Conservation (phyloP, 1,140 invertebrate species). For the Streblospio benedicti region DNA sequence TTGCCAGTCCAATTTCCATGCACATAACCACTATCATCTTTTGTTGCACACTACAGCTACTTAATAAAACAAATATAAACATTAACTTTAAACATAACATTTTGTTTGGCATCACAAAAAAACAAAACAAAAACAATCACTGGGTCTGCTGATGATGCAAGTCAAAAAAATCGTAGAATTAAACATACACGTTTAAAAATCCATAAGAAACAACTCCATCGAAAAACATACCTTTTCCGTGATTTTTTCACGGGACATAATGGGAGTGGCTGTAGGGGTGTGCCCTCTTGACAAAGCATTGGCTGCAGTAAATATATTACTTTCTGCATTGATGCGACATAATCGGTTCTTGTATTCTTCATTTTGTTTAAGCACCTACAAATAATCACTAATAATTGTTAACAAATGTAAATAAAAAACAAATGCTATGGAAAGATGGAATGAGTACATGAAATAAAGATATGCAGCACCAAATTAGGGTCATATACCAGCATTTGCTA, state of each 20-base stretch:
- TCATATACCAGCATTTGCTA: too few species aligned
- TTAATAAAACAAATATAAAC: neutral
- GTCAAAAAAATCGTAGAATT: neutral
- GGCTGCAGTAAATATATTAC: too few species aligned
- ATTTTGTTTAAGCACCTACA: constrained; percentile 61
- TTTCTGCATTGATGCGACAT: constrained; percentile 56
- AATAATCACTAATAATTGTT: constrained; percentile 7
- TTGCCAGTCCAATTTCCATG: too few species aligned
- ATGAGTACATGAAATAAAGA: constrained; percentile 16
- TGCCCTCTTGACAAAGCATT: too few species aligned
- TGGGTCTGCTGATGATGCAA: neutral
- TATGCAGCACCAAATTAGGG: too few species aligned
- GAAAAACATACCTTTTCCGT: neutral
- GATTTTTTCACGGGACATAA: neutral
- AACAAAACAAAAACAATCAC: neutral
- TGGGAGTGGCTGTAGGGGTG: too few species aligned
- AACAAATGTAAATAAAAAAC: neutral
- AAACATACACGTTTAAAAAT: neutral
- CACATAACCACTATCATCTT: neutral
- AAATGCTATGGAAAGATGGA: constrained; percentile 17
- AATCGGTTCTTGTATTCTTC: constrained; percentile 59
- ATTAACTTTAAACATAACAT: neutral
- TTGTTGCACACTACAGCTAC: neutral
- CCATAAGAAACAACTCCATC: neutral
- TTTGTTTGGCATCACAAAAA: too few species aligned